Evolutionary conservation across 2,888 invertebrate genomes (phyloP), one percentile per base, ranked within the genome.

Genomic region (Callyntrura sp.): DNA sequence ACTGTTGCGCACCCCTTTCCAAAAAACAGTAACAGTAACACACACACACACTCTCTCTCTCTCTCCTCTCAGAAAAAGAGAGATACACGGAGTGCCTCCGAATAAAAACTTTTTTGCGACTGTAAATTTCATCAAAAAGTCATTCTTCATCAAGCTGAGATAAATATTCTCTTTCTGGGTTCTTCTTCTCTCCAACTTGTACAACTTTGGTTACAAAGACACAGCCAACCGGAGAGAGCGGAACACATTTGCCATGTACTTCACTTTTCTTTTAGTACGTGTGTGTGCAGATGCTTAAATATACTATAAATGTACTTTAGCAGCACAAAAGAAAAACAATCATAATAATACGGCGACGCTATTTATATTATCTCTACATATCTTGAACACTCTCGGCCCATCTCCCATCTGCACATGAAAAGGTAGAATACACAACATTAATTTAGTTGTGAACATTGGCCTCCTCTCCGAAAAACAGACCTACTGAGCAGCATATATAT

Each of bases 91-190:
- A 76, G 48, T 73, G 45, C 20, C 55, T 25, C 62, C 25, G 76
- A 60, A 55, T 48, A 78, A 84, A 88, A 88, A 88, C 83, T 84
- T 88, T 87, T 62, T 51, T 8, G 57, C 82, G 73, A 48, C 81
- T 73, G 73, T 60, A 84, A 84, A 89, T 78, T 89, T 85, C 85
- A 89, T 89, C 88, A 88, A 88, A 88, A 88, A 88, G 88, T 88
- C 83, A 88, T 83, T 89, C 84, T 65, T 84, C 79, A 79, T 78
- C 84, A 78, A 78, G 87, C 70, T 28, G 81, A 79, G 65, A 79
- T 68, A 81, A 25, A 78, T 78, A 78, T 57, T 78, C 78, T 87
- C 81, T 35, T 35, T 81, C 68, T 68, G 25, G 68, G 86, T 76
- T 57, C 60, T 35, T 73, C 11, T 73, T 0, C 1, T 73, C 35